phyloP scores from a whole-genome alignment of 2,888 invertebrate genomes.

The Drosophila ustulata region DNA sequence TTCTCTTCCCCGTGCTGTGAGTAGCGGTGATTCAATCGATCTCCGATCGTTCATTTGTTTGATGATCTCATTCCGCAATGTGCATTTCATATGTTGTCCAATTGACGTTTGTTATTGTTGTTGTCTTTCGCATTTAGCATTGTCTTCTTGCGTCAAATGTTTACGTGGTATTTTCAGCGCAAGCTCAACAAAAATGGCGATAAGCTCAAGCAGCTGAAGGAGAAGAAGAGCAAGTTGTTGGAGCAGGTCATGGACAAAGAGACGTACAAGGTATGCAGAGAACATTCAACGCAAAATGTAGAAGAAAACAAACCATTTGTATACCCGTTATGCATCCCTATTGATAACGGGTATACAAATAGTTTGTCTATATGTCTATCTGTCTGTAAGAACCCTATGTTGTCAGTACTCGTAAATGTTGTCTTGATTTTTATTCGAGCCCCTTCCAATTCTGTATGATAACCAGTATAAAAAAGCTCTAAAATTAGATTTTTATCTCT shows the following conservation, averaged over 20 bases:
- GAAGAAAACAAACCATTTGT: no score
- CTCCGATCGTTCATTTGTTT: neutral
- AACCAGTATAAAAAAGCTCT: no score
- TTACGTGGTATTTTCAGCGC: slow-evolving; percentile 95
- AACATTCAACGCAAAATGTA: neutral
- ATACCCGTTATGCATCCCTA: no score
- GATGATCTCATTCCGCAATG: slow-evolving; percentile 41
- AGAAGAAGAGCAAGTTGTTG: slow-evolving; percentile 94
- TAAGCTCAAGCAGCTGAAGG: slow-evolving; percentile 89
- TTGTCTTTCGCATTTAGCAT: slow-evolving; percentile 91
- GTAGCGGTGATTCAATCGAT: slow-evolving; percentile 81
- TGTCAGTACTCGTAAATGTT: no score
- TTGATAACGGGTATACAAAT: no score
- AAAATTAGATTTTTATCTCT: no score
- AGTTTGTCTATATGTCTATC: no score
- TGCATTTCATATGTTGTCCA: slow-evolving; percentile 4
- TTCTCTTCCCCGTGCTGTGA: slow-evolving; percentile 94
- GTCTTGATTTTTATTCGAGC: no score
- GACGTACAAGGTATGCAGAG: slow-evolving; percentile 93
- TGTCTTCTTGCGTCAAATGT: slow-evolving; percentile 90
- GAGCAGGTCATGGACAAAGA: slow-evolving; percentile 99
- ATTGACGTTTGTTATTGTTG: slow-evolving; percentile 10
- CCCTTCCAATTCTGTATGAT: no score
- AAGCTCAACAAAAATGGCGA: slow-evolving; percentile 92
- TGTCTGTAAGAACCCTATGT: no score